Percentiles rank a stretch among this genome's conserved stretches.
Evolutionary conservation across 2,113 vertebrate genomes (phyloP).

Genomic region (Thamnophis sirtalis): DNA sequence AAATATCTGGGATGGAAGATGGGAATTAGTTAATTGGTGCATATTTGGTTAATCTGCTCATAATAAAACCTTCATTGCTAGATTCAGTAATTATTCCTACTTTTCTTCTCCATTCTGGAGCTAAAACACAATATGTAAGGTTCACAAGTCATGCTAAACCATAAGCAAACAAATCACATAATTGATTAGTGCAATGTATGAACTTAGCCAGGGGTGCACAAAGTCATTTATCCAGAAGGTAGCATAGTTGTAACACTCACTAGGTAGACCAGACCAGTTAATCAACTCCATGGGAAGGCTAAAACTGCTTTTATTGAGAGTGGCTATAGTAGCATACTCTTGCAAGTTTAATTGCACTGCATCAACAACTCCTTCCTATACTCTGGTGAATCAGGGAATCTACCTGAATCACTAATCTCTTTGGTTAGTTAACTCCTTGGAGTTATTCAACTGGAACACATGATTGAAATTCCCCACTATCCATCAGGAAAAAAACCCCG

Average conservation of each 20-base stretch:
- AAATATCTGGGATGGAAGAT: conserved; percentile 79
- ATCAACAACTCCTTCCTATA: neutral
- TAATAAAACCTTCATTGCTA: neutral
- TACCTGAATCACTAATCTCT: neutral
- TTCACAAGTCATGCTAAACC: neutral
- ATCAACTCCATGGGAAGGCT: neutral
- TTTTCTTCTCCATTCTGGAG: neutral
- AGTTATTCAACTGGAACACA: neutral
- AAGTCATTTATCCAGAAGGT: neutral
- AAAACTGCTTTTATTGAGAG: neutral
- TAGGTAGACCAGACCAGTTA: neutral
- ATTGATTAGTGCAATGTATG: neutral
- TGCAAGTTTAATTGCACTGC: neutral
- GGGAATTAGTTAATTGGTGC: neutral
- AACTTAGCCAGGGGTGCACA: neutral
- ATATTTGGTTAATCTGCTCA: neutral
- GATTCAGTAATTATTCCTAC: neutral
- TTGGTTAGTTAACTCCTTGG: neutral
- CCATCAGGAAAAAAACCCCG: neutral
- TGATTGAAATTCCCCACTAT: neutral
- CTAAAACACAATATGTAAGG: neutral
- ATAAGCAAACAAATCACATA: neutral
- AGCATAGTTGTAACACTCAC: neutral
- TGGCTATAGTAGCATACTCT: neutral
- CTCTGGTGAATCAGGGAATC: neutral